Evolutionary conservation across 2,797 vertebrate genomes (phyloP), one percentile per base, ranked within the genome.

Genomic region (Macroramphosus scolopax): DNA sequence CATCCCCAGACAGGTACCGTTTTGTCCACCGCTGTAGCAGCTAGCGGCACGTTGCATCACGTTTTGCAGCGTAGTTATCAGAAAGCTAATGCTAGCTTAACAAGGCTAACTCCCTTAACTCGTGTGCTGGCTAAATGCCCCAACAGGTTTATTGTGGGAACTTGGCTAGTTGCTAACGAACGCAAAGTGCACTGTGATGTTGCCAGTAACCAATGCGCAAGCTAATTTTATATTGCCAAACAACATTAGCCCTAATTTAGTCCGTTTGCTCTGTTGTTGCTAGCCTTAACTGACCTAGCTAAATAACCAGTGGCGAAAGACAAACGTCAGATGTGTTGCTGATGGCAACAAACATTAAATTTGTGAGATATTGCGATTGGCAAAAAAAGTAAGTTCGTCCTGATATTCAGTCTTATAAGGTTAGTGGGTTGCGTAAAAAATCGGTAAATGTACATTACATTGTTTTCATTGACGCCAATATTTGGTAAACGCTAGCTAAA

Each of bases 1-100:
- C 66, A 45, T 65, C 59, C 18, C 4, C 51, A 36, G 49, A 49
- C 74, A 82, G 84, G 82, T 88, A 80, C 41, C 53, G 63, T 45
- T 46, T 35, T 14, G 26, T 45, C 32, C 44, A 64, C 59, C 53
- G 18, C 37, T 26, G 39, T 41, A 62, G 69, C 72, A 38, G 56
- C 56, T 69, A 68, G 66, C 67, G 51, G 59, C 71, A 50, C 68
- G 54, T 68, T 69, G 78, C 79, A 76, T 81, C 81, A 81, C 77
- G 71, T 78, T 84, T 80, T 69, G 36, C 52, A 68, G 41, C 52
- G 10, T 18, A 30, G 42, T 48, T 44, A 4, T 10, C 8, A 34
- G 20, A 36, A 9, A 30, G 62, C 54, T 63, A 68, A 47, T 22
- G 20, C 6, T 47, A 35, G 44, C 44, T 17, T 6, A 22, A 5